A percentile compares a stretch with the other conserved stretches of the same genome.
These are phyloP conservation scores for Charanyca ferruginea DNA, from an alignment of 2,888 invertebrate species.

Conservation along the genomic window DNA sequence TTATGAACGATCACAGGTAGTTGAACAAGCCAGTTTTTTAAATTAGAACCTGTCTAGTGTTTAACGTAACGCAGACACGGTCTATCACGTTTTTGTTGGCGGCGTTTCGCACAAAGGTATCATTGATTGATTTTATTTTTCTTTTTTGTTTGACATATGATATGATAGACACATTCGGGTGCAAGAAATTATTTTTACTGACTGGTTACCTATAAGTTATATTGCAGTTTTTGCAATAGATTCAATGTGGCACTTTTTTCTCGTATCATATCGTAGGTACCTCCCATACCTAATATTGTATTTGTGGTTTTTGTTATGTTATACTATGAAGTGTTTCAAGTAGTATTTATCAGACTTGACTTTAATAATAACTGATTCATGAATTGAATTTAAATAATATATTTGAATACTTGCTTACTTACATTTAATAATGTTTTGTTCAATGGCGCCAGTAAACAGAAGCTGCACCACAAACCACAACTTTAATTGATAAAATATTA, in stretches of 20 bases:
- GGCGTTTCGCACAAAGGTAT: conserved; percentile 9
- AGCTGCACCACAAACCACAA: conserved; percentile 37
- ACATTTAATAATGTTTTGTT: not conserved
- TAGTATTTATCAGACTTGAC: not conserved
- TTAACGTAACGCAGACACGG: conserved; percentile 16
- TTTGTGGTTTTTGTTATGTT: not conserved
- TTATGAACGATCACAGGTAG: not conserved
- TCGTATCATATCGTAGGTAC: not conserved
- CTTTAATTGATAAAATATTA: conserved; percentile 15
- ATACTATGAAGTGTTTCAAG: conserved; percentile 3
- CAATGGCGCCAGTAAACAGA: conserved; percentile 24
- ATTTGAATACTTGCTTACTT: not conserved
- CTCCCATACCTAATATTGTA: not conserved
- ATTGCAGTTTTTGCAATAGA: not conserved
- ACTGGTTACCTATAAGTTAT: not conserved
- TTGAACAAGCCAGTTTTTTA: conserved; percentile 16
- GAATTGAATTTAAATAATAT: not conserved
- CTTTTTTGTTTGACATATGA: conserved; percentile 32
- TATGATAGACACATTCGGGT: conserved; percentile 11
- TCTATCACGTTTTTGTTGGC: conserved; percentile 15
- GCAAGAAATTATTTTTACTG: not conserved
- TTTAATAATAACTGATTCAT: conserved; percentile 12
- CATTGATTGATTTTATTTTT: conserved; percentile 33
- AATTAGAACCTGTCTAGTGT: conserved; percentile 30
- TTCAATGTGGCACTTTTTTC: not conserved